Conservation (phyloP, 2,797 vertebrate genomes). For the Sebastes variabilis region DNA sequence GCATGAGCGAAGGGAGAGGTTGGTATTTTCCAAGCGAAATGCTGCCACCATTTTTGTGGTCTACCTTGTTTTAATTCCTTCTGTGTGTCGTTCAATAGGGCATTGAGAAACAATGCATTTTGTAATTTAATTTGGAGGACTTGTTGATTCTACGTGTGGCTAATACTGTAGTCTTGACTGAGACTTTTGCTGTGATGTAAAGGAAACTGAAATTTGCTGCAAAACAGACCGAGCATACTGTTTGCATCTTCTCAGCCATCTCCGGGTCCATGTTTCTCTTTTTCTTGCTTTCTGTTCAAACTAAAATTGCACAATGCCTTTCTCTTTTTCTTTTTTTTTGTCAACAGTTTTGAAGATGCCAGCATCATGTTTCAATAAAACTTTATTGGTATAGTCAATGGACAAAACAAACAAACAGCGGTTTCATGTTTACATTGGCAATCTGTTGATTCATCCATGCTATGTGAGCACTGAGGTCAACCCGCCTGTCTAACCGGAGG, state of each 20-base stretch:
- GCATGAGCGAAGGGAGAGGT: constrained; percentile 14
- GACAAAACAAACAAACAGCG: background rate
- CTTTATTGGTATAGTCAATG: background rate
- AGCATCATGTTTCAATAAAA: background rate
- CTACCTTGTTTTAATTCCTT: background rate
- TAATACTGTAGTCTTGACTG: background rate
- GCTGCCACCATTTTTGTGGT: background rate
- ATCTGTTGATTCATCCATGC: background rate
- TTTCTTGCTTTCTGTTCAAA: background rate
- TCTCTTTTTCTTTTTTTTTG: too few relatives aligned
- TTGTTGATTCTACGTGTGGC: background rate
- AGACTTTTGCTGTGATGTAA: background rate
- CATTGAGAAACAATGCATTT: too few relatives aligned
- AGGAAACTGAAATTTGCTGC: background rate
- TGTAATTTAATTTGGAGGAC: too few relatives aligned
- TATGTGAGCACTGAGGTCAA: background rate
- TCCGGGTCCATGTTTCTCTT: background rate
- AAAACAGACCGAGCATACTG: background rate
- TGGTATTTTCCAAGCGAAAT: background rate
- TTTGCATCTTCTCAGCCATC: background rate
- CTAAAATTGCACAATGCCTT: background rate
- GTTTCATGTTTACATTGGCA: background rate
- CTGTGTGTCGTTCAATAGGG: accelerated
- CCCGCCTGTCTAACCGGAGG: too few relatives aligned
- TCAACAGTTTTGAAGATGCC: background rate